Percentiles rank a stretch among this genome's conserved stretches.
Evolutionary conservation across 2,888 invertebrate species (phyloP).

Genomic region (Odontothrips loti): DNA sequence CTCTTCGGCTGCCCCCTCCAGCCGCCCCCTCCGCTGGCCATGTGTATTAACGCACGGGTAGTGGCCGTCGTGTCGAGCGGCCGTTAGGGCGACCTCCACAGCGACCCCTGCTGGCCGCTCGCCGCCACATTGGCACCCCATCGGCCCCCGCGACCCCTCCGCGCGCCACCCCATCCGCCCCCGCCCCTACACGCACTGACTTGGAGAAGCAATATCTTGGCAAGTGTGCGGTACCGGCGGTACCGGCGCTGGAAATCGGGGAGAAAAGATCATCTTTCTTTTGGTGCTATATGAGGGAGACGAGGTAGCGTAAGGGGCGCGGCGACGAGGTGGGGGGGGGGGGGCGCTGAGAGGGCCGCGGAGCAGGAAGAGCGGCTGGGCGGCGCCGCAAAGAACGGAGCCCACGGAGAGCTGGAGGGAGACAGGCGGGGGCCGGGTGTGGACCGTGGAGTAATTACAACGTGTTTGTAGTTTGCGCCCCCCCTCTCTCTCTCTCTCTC

Average conservation of each 20-base stretch:
- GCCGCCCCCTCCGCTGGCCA: not conserved
- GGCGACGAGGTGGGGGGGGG: too few species aligned
- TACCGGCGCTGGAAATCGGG: not conserved
- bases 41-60: not conserved
- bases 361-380: too few species aligned
- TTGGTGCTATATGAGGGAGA: not conserved
- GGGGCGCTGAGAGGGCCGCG: too few species aligned
- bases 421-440: not conserved
- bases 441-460: slow-evolving; percentile 1
- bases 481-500: not conserved
- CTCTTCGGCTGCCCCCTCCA: not conserved
- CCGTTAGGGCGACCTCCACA: not conserved
- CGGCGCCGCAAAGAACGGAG: too few species aligned
- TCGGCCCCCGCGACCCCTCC: not conserved
- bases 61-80: not conserved
- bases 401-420: not conserved
- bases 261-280: too few species aligned
- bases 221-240: not conserved
- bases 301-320: not conserved
- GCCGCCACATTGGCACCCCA: not conserved
- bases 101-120: too few species aligned
- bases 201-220: not conserved
- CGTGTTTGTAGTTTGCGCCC: slow-evolving; percentile 8
- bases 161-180: not conserved
- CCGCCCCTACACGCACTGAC: not conserved